phyloP scores from a whole-genome alignment of 2,888 invertebrate genomes.

The Smittia aterrima region DNA sequence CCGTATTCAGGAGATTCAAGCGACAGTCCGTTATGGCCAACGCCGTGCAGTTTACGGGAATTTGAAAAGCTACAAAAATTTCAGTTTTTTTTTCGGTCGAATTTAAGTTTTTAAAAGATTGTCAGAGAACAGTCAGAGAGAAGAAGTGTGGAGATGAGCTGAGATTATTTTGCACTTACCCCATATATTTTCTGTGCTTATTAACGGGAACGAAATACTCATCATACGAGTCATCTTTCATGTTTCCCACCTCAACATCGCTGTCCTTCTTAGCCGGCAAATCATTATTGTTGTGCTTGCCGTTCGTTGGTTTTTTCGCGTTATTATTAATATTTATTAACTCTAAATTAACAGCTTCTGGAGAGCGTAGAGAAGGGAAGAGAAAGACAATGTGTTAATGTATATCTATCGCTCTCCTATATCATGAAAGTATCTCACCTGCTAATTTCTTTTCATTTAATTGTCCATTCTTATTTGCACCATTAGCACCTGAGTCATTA shows the following conservation, averaged over 20 bases:
- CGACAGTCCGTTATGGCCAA: constrained; percentile 55
- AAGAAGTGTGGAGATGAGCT: too few relatives aligned
- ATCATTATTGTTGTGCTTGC: constrained; percentile 57
- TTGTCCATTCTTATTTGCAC: constrained; percentile 42
- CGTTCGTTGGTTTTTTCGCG: constrained; percentile 49
- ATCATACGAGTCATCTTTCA: constrained; percentile 67
- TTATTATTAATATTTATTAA: constrained; percentile 66
- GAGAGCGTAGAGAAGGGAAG: neutral
- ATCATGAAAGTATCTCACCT: constrained; percentile 29
- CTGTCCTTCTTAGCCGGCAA: constrained; percentile 64
- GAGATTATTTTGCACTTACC: constrained; percentile 56
- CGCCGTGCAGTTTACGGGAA: constrained; percentile 42
- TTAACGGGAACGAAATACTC: constrained; percentile 84
- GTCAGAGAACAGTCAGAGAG: too few relatives aligned
- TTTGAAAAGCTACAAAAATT: constrained; percentile 34
- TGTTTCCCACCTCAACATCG: constrained; percentile 60
- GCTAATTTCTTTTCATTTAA: constrained; percentile 41
- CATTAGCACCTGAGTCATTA: constrained; percentile 35
- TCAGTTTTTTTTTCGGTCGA: neutral
- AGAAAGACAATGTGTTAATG: neutral
- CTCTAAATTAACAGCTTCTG: constrained; percentile 76
- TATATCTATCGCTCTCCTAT: neutral
- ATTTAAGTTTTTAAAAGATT: too few relatives aligned
- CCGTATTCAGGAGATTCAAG: constrained; percentile 58
- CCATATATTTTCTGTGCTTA: constrained; percentile 80